phyloP scores from a whole-genome alignment of 2,888 invertebrate genomes.

The Buathra laborator region DNA sequence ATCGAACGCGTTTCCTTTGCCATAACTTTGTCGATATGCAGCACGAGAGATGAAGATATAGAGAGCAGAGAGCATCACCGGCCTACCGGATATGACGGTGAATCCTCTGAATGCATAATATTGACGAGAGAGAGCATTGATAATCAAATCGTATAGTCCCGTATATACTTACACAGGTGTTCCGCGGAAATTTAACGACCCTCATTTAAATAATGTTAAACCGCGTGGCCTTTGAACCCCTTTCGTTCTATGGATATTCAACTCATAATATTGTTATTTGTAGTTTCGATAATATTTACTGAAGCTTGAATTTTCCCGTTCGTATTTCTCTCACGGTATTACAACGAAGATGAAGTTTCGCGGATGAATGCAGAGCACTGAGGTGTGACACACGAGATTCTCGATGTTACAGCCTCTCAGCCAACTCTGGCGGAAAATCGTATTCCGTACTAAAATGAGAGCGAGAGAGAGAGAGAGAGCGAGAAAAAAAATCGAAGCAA shows the following conservation, averaged over 20 bases:
- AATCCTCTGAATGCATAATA: slow-evolving; percentile 25
- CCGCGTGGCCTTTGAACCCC: background rate
- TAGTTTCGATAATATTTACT: slow-evolving; percentile 12
- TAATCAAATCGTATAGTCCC: background rate
- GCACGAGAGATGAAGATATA: background rate
- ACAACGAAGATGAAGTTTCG: background rate
- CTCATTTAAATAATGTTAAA: background rate
- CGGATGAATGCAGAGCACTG: background rate
- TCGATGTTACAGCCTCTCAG: slow-evolving; percentile 5
- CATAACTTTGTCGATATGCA: slow-evolving; percentile 34
- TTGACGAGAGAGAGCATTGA: slow-evolving; percentile 18
- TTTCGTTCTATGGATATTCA: background rate
- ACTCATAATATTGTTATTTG: slow-evolving; percentile 12
- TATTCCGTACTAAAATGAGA: background rate
- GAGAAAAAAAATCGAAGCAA: slow-evolving; percentile 43
- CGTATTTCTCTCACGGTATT: background rate
- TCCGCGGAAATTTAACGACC: background rate
- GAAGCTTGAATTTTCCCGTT: slow-evolving; percentile 7
- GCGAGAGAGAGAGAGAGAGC: background rate
- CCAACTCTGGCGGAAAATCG: slow-evolving; percentile 43
- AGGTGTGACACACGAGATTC: slow-evolving; percentile 20
- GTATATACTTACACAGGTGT: background rate
- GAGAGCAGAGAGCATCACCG: background rate
- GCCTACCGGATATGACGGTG: slow-evolving; percentile 33
- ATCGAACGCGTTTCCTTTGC: slow-evolving; percentile 35